Base-by-base conservation (phyloP, 2,113 vertebrate genomes). In the Psephotus haematonotus region DNA sequence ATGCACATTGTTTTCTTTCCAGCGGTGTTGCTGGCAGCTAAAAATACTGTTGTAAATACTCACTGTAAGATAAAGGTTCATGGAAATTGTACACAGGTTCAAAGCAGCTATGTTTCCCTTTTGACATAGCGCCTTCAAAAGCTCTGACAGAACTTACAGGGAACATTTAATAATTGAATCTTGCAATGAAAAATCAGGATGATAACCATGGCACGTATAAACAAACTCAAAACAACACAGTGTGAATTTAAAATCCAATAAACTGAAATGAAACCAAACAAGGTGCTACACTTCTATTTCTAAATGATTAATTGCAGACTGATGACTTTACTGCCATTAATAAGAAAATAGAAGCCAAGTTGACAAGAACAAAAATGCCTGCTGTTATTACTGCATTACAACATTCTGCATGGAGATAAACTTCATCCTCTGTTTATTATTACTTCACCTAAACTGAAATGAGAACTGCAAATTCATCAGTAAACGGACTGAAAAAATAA, bases 401-500 rank as follows among this genome's bases (percentile, higher is more conserved):
- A 49, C 35, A 25, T 86, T 81, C 71, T 52, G 33, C 11, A 81
- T 31, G 14, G 55, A 88, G 33, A 86, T 28, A 94, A 92, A 88
- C 68, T 83, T 35, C 43, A 65, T 20, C 47, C 64, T 68, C 28
- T 80, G 41, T 57, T 90, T 65, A 62, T 82, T 89, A 92, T 70
- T 81, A 64, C 74, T 93, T 83, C 52, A 90, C 65, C 62, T 91
- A 88, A 57, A 63, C 65, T 43, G 52, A 86, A 95, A 71, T 4
- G 16, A 95, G 63, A 95, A 85, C 78, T 88, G 80, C 91, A 93
- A 95, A 92, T 60, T 84, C 88, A 95, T 84, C 86, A 95, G 77
- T 69, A 96, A 93, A 93, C 43, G 69, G 77, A 71, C 52, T 68
- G 55, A 92, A 88, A 94, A 92, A 86, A 88, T 68, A 95, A 96